A percentile compares a stretch with the other conserved stretches of the same genome.
Evolutionary conservation across 1,140 invertebrate species (phyloP).

Genomic region (Formica exsecta): DNA sequence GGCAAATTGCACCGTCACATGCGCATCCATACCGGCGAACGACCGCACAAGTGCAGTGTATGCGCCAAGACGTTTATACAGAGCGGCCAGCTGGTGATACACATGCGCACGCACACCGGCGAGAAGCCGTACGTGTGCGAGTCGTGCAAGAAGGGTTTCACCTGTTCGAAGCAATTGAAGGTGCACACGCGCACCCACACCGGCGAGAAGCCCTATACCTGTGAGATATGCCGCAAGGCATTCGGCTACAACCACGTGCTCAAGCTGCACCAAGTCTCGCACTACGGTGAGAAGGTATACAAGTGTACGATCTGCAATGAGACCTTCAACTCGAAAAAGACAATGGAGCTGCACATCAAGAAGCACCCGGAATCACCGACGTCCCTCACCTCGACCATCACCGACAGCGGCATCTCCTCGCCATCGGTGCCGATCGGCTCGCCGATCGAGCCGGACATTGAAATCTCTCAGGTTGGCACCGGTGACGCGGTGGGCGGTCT

Average conservation of each 20-base stretch:
- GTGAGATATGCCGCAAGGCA: slow-evolving; percentile 93
- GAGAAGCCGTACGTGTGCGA: slow-evolving; percentile 97
- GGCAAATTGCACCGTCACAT: slow-evolving; percentile 97
- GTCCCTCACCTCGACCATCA: slow-evolving; percentile 68
- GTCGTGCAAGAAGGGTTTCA: slow-evolving; percentile 94
- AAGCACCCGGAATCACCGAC: slow-evolving; percentile 90
- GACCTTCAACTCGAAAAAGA: slow-evolving; percentile 95
- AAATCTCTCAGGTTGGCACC: slow-evolving; percentile 75
- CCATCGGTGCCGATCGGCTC: slow-evolving; percentile 75
- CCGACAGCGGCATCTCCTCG: neutral
- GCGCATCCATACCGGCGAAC: slow-evolving; percentile 96
- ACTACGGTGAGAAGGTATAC: slow-evolving; percentile 96
- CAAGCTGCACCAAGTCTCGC: slow-evolving; percentile 95
- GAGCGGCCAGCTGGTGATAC: slow-evolving; percentile 94
- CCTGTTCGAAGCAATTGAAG: slow-evolving; percentile 96
- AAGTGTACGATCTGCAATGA: slow-evolving; percentile 96
- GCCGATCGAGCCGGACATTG: slow-evolving; percentile 80
- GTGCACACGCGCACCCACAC: slow-evolving; percentile 95
- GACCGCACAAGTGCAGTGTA: slow-evolving; percentile 97
- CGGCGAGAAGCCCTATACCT: slow-evolving; percentile 92
- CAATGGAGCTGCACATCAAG: slow-evolving; percentile 95
- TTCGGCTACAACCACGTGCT: slow-evolving; percentile 96
- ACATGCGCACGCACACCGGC: slow-evolving; percentile 95
- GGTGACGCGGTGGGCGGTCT: slow-evolving; percentile 47
- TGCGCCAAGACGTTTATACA: slow-evolving; percentile 97